phyloP scores from a whole-genome alignment of 1,140 invertebrate genomes.

The Diorhabda elongata region DNA sequence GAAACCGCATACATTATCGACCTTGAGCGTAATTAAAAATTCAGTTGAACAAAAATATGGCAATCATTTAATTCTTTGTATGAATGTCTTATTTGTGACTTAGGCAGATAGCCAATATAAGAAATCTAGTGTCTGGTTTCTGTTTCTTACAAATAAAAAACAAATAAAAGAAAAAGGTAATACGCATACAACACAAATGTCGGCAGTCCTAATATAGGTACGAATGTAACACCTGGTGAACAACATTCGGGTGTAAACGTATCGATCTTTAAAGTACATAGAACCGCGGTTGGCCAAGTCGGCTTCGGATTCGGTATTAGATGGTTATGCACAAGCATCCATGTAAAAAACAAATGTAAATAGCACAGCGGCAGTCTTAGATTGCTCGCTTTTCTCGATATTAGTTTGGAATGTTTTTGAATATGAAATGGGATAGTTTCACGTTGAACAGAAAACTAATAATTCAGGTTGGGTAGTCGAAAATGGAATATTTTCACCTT shows the following conservation, averaged over 20 bases:
- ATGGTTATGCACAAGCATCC: background rate
- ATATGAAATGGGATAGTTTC: background rate
- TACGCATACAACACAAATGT: background rate
- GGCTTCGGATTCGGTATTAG: background rate
- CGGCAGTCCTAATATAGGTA: background rate
- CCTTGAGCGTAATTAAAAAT: no score
- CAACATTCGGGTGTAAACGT: background rate
- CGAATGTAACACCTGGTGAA: background rate
- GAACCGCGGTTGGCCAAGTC: background rate
- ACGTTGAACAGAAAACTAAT: background rate
- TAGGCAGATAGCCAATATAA: background rate
- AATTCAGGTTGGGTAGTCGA: background rate
- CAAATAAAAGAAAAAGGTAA: conserved; percentile 5
- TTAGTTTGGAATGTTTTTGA: conserved; percentile 2
- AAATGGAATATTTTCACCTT: no score
- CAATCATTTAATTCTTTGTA: no score
- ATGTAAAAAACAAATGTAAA: conserved; percentile 3
- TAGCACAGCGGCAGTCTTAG: background rate
- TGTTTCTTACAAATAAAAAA: background rate
- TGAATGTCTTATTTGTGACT: no score
- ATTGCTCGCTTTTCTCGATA: conserved; percentile 2
- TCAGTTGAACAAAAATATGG: no score
- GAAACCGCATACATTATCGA: no score
- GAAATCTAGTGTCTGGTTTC: conserved; percentile 2
- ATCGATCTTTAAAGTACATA: conserved; percentile 2